Evolutionary conservation across 2,888 invertebrate species (phyloP).

Genomic region (Tenthredo scrophulariae): DNA sequence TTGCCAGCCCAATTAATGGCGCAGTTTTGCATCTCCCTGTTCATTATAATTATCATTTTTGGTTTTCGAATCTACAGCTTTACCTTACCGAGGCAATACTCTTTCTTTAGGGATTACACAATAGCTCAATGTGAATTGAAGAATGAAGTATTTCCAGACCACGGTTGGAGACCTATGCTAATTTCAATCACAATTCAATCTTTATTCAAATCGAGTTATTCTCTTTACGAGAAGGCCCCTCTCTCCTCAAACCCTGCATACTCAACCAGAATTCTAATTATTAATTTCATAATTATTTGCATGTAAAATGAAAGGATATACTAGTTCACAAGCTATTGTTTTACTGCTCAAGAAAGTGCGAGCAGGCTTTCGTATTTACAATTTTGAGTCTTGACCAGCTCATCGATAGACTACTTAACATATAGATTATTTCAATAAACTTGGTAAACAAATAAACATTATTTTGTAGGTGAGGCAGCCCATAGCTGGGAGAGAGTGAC

Average conservation of each 20-base stretch:
- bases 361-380: background rate
- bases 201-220: conserved; percentile 25
- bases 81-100: background rate
- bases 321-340: background rate
- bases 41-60: conserved; percentile 59
- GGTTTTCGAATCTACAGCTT: conserved; percentile 14
- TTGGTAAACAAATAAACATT: background rate
- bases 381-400: background rate
- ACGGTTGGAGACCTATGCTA: background rate
- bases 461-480: conserved; percentile 67
- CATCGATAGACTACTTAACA: background rate
- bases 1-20: conserved; percentile 56
- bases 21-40: conserved; percentile 63
- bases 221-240: background rate
- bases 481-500: conserved; percentile 65
- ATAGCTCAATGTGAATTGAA: background rate
- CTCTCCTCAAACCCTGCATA: background rate
- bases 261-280: background rate
- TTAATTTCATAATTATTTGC: conserved; percentile 27
- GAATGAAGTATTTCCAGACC: background rate
- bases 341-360: background rate
- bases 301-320: background rate
- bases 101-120: background rate
- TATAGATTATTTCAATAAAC: background rate
- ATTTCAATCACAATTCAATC: conserved; percentile 13